These are phyloP conservation scores for Leucopternis melanops DNA, from an alignment of 2,113 vertebrate species.

Conservation along the genomic window DNA sequence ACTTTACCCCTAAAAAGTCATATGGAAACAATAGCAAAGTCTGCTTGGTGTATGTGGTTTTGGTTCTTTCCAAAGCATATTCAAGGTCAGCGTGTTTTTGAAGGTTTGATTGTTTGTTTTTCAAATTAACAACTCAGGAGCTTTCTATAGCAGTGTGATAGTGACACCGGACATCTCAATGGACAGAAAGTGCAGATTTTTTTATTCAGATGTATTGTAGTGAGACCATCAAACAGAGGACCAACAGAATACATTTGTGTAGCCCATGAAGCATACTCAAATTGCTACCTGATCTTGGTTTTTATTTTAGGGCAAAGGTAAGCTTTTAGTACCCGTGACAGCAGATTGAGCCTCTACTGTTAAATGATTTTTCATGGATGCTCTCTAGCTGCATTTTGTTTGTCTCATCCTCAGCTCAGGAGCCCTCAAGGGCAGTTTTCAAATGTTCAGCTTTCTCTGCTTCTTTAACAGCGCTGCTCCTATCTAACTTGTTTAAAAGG, in stretches of 20 bases:
- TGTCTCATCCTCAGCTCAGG: background rate
- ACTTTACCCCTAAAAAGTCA: background rate
- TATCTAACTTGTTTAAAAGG: background rate
- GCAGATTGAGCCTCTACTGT: background rate
- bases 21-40: background rate
- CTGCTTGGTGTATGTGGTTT: background rate
- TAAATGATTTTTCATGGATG: background rate
- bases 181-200: background rate
- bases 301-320: background rate
- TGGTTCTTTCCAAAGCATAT: background rate
- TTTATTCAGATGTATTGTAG: background rate
- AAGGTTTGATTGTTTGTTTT: background rate
- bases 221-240: background rate
- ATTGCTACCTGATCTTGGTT: background rate
- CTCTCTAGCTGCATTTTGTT: background rate
- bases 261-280: background rate
- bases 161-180: background rate
- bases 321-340: background rate
- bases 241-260: background rate
- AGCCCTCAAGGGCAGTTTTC: background rate
- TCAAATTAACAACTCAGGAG: background rate
- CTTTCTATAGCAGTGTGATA: background rate
- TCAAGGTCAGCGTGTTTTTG: background rate
- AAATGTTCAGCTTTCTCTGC: background rate
- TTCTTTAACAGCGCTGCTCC: background rate